Evolutionary conservation across 2,113 vertebrate species (phyloP).

Genomic region (Semnopithecus entellus): DNA sequence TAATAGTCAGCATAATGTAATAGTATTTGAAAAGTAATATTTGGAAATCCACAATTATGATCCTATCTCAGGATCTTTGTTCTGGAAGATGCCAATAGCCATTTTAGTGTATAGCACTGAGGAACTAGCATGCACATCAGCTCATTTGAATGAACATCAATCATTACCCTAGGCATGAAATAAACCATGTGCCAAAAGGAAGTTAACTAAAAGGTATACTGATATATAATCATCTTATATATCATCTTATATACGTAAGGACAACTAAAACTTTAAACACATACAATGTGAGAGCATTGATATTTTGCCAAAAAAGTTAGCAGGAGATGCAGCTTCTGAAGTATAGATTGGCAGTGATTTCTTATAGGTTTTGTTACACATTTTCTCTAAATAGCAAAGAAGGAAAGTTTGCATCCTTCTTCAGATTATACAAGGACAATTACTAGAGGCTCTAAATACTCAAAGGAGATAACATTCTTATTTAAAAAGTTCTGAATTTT

Average conservation of each 20-base stretch:
- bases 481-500: not conserved
- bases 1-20: constrained; percentile 55
- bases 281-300: not conserved
- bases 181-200: not conserved
- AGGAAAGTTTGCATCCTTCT: not conserved
- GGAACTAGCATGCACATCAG: constrained; percentile 54
- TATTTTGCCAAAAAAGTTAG: not conserved
- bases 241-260: not conserved
- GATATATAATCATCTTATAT: not conserved
- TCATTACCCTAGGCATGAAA: constrained; percentile 28
- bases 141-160: constrained; percentile 32
- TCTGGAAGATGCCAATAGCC: constrained; percentile 62
- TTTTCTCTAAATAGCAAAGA: constrained; percentile 22
- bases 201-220: not conserved
- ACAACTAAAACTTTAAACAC: constrained; percentile 2
- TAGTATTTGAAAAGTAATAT: constrained; percentile 40
- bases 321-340: not conserved
- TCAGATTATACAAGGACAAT: not conserved
- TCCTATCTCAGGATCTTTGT: constrained; percentile 54
- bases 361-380: not conserved
- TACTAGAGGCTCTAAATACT: constrained; percentile 26
- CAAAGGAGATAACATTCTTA: constrained; percentile 17
- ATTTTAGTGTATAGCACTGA: constrained; percentile 52
- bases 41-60: constrained; percentile 55
- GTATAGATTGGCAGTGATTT: not conserved